A percentile compares a stretch with the other conserved stretches of the same genome.
Evolutionary conservation across 2,797 vertebrate genomes (phyloP).

Genomic region (Euthynnus affinis): DNA sequence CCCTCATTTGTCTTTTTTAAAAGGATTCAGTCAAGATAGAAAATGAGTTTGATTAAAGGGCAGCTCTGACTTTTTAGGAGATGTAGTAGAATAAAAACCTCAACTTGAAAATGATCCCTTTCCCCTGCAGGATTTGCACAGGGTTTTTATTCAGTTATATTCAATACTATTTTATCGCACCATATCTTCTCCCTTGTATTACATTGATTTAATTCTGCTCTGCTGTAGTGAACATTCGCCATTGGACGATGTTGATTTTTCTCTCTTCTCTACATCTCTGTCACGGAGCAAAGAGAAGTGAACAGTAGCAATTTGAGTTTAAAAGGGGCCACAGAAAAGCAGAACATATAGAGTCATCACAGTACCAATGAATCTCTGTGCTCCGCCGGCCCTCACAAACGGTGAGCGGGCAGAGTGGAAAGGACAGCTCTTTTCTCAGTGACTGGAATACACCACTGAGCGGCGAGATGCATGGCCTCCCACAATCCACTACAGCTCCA

Average conservation of each 20-base stretch:
- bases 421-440: constrained; percentile 66
- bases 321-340: constrained; percentile 45
- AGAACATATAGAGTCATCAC: constrained; percentile 66
- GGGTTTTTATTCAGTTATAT: not conserved
- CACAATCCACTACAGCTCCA: constrained; percentile 62
- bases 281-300: constrained; percentile 44
- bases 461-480: constrained; percentile 58
- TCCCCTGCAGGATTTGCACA: not conserved
- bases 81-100: not conserved
- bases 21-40: not conserved
- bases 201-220: constrained; percentile 41
- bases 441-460: constrained; percentile 33
- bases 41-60: constrained; percentile 1
- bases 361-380: constrained; percentile 57
- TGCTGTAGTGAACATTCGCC: constrained; percentile 32
- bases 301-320: constrained; percentile 61
- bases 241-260: constrained; percentile 18
- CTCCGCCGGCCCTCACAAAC: constrained; percentile 46
- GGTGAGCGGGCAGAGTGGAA: constrained; percentile 63
- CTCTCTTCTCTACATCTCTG: constrained; percentile 39
- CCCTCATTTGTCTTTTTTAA: not conserved
- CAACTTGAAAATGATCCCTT: not conserved
- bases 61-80: not conserved
- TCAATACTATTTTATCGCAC: not conserved
- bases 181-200: constrained; percentile 7